Evolutionary conservation across 35 echinoderm and acorn worm species (phyloP), one percentile per base, ranked within the genome.

Genomic region (Lytechinus pictus): DNA sequence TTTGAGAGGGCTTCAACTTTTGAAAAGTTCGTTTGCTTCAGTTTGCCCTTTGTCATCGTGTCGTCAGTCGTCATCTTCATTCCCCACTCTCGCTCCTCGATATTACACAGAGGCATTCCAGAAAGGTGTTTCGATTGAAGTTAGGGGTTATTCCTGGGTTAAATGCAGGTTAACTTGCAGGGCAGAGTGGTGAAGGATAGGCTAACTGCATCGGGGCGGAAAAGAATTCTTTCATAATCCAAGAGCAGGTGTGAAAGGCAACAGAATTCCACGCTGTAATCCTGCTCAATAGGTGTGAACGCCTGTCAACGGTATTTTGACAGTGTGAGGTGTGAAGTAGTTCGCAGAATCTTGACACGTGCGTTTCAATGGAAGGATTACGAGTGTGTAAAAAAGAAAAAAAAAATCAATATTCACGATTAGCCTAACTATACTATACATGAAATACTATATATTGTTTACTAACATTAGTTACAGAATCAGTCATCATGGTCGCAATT

Each of bases 171-270:
- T 79, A 79, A 79, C 66, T 79, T 79, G 66, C 66, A 79, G 19
- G 66, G 19, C 66, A 79, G n/a, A 79, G 66, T 79, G 66, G 66
- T 79, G 66, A 79, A 79, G 66, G 66, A 79, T 79, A 79, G 19
- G 19, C n/a, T 79, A 79, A 79, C 66, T 5, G 66, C 66, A 79
- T 19, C 14, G 4, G 16, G n/a, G 66, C 66, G n/a, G 66, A 79
- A 79, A 24, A 79, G 66, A 79, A 79, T 79, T 79, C 66, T 79
- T 79, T 79, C 16, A 79, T 79, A 79, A 79, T 79, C 66, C 66
- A 79, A 24, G 21, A 24, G n/a, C 66, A 79, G 66, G 66, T 16
- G 66, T 79, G 66, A 79, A 79, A 24, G n/a, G n/a, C 66, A 24
- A 16, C 66, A 79, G 66, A 79, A 79, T 79, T 4, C 16, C 66